A percentile compares a stretch with the other conserved stretches of the same genome.
Evolutionary conservation across 2,888 invertebrate species (phyloP).

Genomic region (Leucophora obtusa): DNA sequence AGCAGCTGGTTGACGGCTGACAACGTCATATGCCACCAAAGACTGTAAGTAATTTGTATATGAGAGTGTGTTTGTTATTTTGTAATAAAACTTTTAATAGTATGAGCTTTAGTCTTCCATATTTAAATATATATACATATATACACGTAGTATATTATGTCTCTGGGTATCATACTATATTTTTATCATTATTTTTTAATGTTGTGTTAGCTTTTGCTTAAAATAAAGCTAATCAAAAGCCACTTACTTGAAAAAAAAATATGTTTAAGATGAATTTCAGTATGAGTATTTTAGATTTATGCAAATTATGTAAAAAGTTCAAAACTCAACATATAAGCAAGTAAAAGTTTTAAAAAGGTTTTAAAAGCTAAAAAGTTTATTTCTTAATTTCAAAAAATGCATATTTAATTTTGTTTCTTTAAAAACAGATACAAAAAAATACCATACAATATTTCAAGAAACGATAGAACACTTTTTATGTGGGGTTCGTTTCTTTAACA

Average conservation of each 20-base stretch:
- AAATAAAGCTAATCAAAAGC: slow-evolving; percentile 63
- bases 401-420: slow-evolving; percentile 44
- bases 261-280: slow-evolving; percentile 11
- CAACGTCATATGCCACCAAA: slow-evolving; percentile 36
- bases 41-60: slow-evolving; percentile 15
- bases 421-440: not conserved
- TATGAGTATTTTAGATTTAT: slow-evolving; percentile 46
- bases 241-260: slow-evolving; percentile 38
- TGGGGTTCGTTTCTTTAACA: too few species aligned
- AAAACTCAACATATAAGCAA: slow-evolving; percentile 50
- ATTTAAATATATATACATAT: too few species aligned
- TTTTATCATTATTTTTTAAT: slow-evolving; percentile 56
- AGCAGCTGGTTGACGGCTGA: slow-evolving; percentile 33
- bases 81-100: slow-evolving; percentile 39
- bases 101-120: not conserved
- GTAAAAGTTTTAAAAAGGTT: slow-evolving; percentile 50
- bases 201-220: slow-evolving; percentile 53
- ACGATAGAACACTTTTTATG: too few species aligned
- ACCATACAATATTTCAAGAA: not conserved
- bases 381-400: slow-evolving; percentile 50
- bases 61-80: slow-evolving; percentile 21
- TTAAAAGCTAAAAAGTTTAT: slow-evolving; percentile 53
- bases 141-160: not conserved
- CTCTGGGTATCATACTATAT: not conserved
- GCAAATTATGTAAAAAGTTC: slow-evolving; percentile 56